These are phyloP conservation scores for Montipora efflorescens DNA, from an alignment of 64 coral and sea anemone genomes.

Conservation along the genomic window DNA sequence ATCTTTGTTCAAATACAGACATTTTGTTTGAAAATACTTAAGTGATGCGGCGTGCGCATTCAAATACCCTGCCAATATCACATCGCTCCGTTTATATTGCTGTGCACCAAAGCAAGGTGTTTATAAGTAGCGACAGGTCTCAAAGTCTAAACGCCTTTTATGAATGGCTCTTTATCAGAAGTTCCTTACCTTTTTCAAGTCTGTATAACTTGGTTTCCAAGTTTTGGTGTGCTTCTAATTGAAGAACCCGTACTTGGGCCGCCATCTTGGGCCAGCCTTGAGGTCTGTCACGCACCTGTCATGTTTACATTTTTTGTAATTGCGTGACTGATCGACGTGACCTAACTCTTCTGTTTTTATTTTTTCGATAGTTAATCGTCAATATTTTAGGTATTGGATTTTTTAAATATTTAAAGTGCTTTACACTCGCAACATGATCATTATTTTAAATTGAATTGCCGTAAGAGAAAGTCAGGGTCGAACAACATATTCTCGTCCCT, in stretches of 20 bases:
- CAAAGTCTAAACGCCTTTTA: background rate
- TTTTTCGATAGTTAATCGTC: too few species aligned
- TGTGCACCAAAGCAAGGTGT: background rate
- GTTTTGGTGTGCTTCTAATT: conserved; percentile 56
- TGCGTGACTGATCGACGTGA: conserved; percentile 12
- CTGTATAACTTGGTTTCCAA: conserved; percentile 68
- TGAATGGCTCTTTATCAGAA: background rate
- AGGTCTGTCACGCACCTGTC: background rate
- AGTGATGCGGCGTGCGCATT: too few species aligned
- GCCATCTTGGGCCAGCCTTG: conserved; percentile 51
- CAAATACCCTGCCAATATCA: background rate
- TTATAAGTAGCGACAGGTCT: background rate
- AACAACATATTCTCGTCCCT: too few species aligned
- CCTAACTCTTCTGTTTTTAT: too few species aligned
- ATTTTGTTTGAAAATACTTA: too few species aligned
- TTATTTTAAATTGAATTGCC: too few species aligned
- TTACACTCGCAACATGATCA: too few species aligned
- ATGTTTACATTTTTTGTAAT: background rate
- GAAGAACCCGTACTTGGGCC: conserved; percentile 68
- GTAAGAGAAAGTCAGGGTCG: too few species aligned
- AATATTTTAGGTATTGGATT: too few species aligned
- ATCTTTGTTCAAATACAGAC: too few species aligned
- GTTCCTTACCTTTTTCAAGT: conserved; percentile 62
- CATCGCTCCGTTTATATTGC: background rate
- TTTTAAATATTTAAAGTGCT: too few species aligned